Base-by-base conservation (phyloP, 2,113 vertebrate species). In the Burhinus oedicnemus region DNA sequence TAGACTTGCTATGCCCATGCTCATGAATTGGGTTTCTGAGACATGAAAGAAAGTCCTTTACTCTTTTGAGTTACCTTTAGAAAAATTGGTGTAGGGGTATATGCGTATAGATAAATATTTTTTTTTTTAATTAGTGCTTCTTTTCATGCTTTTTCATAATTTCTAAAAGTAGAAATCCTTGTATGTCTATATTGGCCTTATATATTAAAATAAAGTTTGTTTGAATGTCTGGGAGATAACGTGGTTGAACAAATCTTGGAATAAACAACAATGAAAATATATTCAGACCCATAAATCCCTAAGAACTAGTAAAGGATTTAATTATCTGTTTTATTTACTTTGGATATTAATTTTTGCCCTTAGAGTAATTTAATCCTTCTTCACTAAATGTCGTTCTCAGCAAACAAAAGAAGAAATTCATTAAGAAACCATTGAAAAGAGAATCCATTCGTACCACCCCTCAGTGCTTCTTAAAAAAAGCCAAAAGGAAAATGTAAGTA, bases 361-460 rank as follows among this genome's bases (percentile, higher is more conserved):
- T 57, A n/a, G 58, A 61, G 10, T 90, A 69, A 86, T 85, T 83
- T 90, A 69, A 86, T 66, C 58, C 66, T 86, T 81, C 44, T 64
- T 95, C 23, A 47, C 57, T 92, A 14, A 89, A 91, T 97, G 7
- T 97, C 3, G 12, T 89, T 92, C 97, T 93, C 82, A 99, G 99
- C 97, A 99, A 99, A 98, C 97, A 98, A 84, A 99, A 99, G 97
- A 99, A 98, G 89, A 98, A 98, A 88, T 97, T 99, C 58, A 98
- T 98, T 96, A 99, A 99, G 98, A 99, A 98, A 72, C 99, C 99
- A 27, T 87, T 99, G 74, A 98, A 97, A 86, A 99, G 99, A 94
- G 98, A 97, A 92, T 98, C 98, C 45, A 99, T 99, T 94, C 98
- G 98, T 95, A 99, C 99, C 80, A 99, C 98, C 18, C 99, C 99